Base-by-base conservation (phyloP, 2,888 invertebrate genomes). In the Lagria hirta region DNA sequence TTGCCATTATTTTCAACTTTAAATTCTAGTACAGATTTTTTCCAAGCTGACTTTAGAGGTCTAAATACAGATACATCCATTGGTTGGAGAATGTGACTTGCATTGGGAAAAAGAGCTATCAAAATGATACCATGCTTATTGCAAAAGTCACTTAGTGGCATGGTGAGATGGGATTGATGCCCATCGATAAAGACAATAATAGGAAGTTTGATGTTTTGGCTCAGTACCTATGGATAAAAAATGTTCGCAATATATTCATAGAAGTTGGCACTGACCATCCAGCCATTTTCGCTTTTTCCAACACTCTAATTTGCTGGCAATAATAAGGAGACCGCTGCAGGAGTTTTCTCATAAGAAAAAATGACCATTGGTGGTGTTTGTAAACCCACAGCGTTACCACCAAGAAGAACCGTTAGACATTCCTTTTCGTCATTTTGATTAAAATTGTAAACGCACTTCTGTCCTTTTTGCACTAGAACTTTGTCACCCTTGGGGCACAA, bases 1-100 rank as follows among this genome's bases (percentile, higher is more conserved):
- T n/a, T n/a, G n/a, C n/a, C n/a, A 28, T 40, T 27, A 30, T 49
- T 40, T 17, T 49, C 18, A 13, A 41, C 28, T 29, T 40, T 40
- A 20, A 15, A 44, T 29, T 30, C 14, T 15, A 22, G 21, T n/a
- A 37, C 34, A 22, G 18, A 18, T 13, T 43, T 36, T 12, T 47
- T 42, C 33, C 38, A 41, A 40, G 6, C 22, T 15, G 17, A 7
- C n/a, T 23, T 23, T 23, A 6, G 23, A 23, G 23, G n/a, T 11
- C 21, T 29, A 38, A 43, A 47, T n/a, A 48, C 34, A 34, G 38
- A 4, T n/a, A 48, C 48, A 18, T 18, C 1, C 6, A 23, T n/a
- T 23, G 26, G 12, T n/a, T 26, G 26, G 6, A 26, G 3, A 3
- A 26, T 10, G 7, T 26, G 13, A 7, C 13, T 26, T 4, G 13